Evolutionary conservation across 2,113 vertebrate genomes (phyloP).

Genomic region (Elachura formosa): DNA sequence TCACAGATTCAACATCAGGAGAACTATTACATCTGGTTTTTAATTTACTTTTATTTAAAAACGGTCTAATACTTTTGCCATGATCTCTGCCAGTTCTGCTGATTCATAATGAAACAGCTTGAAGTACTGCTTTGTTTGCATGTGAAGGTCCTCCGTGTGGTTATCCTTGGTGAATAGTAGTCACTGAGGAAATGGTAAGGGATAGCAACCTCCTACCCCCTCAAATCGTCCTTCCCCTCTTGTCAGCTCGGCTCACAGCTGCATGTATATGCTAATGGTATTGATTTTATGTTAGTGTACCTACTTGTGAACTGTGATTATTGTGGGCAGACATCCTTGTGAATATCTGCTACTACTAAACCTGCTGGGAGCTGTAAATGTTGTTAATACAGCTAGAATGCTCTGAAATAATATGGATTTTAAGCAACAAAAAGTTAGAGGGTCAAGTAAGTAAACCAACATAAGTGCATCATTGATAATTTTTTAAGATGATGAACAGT

Average conservation of each 20-base stretch:
- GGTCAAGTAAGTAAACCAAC: neutral
- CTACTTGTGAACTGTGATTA: neutral
- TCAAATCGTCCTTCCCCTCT: neutral
- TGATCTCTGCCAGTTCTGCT: neutral
- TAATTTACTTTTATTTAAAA: neutral
- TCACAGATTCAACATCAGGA: neutral
- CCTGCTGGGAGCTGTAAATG: neutral
- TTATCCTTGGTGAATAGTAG: neutral
- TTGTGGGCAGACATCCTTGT: neutral
- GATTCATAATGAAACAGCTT: neutral
- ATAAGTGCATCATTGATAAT: neutral
- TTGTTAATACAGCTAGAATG: neutral
- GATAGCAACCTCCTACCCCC: neutral
- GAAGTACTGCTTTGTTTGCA: neutral
- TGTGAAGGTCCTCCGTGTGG: neutral
- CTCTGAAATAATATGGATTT: neutral
- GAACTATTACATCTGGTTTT: neutral
- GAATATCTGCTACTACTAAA: neutral
- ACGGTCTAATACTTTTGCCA: neutral
- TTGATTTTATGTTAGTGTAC: neutral
- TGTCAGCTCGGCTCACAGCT: neutral
- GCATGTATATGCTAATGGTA: neutral
- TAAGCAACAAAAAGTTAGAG: neutral
- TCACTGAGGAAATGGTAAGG: neutral
- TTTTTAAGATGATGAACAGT: neutral